Conservation (phyloP, 2,113 vertebrate genomes). For the Panurus biarmicus region DNA sequence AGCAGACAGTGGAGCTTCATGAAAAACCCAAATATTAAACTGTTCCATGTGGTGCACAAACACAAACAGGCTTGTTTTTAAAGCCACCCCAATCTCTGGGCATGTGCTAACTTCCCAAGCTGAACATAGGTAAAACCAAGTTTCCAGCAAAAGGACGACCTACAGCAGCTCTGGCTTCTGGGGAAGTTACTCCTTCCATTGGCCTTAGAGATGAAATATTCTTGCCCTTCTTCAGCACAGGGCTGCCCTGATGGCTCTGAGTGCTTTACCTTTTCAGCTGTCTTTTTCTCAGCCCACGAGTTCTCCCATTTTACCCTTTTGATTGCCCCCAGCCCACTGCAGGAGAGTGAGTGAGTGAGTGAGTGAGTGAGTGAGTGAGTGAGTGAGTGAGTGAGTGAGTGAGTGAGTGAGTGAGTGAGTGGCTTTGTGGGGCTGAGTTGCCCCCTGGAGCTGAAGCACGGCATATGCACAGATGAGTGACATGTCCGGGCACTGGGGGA, state of each 20-base stretch:
- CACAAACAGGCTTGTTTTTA: not conserved
- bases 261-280: not conserved
- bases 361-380: too few species aligned
- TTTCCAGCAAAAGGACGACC: not conserved
- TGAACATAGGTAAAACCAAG: not conserved
- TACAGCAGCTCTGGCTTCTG: not conserved
- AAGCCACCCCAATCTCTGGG: not conserved
- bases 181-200: not conserved
- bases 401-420: not conserved
- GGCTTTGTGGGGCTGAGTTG: not conserved
- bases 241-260: fast-evolving
- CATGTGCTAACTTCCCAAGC: not conserved
- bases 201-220: not conserved
- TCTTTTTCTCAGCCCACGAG: not conserved
- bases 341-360: too few species aligned
- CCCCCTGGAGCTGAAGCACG: not conserved
- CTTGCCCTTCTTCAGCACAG: fast-evolving
- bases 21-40: not conserved
- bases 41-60: not conserved
- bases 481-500: not conserved
- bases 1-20: not conserved
- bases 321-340: not conserved
- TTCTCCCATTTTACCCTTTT: not conserved
- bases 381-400: too few species aligned
- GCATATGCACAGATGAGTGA: not conserved